These are phyloP conservation scores for Drosophila suzukii DNA, from an alignment of 1,140 invertebrate species.

Conservation along the genomic window DNA sequence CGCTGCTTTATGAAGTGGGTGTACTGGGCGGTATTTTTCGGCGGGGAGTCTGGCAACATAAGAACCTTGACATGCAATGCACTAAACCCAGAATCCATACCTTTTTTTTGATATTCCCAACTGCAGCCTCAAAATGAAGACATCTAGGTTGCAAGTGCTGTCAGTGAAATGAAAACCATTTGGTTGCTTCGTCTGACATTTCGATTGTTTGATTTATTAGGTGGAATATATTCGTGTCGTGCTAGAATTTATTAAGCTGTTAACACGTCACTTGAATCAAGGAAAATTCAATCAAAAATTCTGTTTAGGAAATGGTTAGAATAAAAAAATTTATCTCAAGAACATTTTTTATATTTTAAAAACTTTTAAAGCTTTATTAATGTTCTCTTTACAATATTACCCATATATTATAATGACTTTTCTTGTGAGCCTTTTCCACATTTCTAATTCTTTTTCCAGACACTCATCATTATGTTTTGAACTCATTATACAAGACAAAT, in stretches of 20 bases:
- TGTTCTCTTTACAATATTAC: neutral
- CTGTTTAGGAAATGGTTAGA: neutral
- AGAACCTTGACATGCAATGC: conserved; percentile 68
- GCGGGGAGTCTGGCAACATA: conserved; percentile 7
- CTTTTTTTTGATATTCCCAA: conserved; percentile 1
- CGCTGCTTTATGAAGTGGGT: conserved; percentile 28
- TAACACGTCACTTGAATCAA: neutral
- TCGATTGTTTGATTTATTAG: conserved; percentile 48
- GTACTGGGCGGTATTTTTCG: neutral
- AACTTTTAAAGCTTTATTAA: neutral
- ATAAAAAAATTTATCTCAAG: neutral
- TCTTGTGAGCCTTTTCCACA: neutral
- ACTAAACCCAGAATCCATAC: conserved; percentile 2
- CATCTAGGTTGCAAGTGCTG: conserved; percentile 43
- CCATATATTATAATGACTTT: neutral
- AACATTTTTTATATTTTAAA: neutral
- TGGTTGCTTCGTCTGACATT: conserved; percentile 8
- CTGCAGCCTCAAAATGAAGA: conserved; percentile 32
- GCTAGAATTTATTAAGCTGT: conserved; percentile 19
- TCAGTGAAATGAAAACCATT: conserved; percentile 35
- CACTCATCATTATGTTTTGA: conserved; percentile 5
- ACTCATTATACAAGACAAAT: conserved; percentile 25
- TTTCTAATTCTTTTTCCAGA: neutral
- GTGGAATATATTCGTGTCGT: conserved; percentile 12
- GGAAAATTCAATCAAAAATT: neutral